A percentile compares a stretch with the other conserved stretches of the same genome.
These are phyloP conservation scores for Holotrichia oblita DNA, from an alignment of 1,140 invertebrate species.

Conservation along the genomic window DNA sequence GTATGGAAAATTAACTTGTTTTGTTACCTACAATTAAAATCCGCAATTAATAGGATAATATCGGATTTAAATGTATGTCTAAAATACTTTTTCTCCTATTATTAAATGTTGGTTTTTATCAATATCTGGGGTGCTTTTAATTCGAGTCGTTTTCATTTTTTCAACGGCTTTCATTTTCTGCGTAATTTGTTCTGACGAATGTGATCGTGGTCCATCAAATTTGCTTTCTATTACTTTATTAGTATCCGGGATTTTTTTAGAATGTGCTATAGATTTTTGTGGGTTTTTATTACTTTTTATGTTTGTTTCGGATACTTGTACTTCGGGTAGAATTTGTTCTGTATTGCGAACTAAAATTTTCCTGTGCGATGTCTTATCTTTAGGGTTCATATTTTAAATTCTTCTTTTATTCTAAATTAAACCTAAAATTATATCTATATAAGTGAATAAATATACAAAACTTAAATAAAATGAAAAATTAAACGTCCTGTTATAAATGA, in stretches of 20 bases:
- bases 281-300: constrained; percentile 16
- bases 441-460: not conserved
- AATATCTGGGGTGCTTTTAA: constrained; percentile 42
- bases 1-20: constrained; percentile 55
- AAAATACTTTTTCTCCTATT: constrained; percentile 53
- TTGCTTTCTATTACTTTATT: constrained; percentile 1
- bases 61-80: not conserved
- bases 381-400: not conserved
- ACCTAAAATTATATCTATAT: not conserved
- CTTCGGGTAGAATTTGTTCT: constrained; percentile 43
- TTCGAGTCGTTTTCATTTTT: constrained; percentile 46
- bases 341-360: constrained; percentile 52
- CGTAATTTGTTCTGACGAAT: constrained; percentile 48
- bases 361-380: constrained; percentile 24
- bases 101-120: constrained; percentile 44
- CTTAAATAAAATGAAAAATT: not conserved
- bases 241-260: not conserved
- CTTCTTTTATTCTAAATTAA: not conserved
- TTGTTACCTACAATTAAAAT: constrained; percentile 48
- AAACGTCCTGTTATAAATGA: not conserved
- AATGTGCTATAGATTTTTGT: constrained; percentile 6
- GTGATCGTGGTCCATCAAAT: constrained; percentile 49
- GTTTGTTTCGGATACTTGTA: constrained; percentile 14
- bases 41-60: constrained; percentile 40
- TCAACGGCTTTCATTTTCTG: constrained; percentile 49